Evolutionary conservation across 2,797 vertebrate genomes (phyloP).

Genomic region (Hypotaenidia okinawae): DNA sequence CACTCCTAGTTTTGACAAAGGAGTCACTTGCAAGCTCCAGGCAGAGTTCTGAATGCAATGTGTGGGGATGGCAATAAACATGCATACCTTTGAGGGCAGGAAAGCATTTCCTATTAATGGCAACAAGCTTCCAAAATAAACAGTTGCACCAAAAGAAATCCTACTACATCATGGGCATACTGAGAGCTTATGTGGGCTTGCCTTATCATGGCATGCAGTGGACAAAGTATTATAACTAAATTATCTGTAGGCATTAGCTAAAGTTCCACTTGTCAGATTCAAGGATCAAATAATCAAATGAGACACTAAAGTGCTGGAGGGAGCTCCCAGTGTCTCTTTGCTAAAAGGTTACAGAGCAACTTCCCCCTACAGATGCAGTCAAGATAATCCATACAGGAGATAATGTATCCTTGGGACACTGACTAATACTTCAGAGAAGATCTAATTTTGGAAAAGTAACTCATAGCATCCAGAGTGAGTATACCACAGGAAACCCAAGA

Average conservation of each 20-base stretch:
- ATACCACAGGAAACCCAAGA: not conserved
- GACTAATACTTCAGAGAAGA: not conserved
- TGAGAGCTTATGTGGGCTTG: not conserved
- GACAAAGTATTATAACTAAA: not conserved
- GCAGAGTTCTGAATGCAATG: not conserved
- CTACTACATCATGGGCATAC: not conserved
- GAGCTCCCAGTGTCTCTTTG: not conserved
- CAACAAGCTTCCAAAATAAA: not conserved
- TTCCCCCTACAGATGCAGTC: not conserved
- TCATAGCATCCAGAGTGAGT: not conserved
- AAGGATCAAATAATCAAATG: not conserved
- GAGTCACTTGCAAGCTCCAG: not conserved
- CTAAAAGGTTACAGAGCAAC: not conserved
- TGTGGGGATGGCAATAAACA: not conserved
- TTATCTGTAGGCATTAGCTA: not conserved
- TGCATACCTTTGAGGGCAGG: not conserved
- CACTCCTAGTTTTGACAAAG: not conserved
- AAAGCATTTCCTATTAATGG: not conserved
- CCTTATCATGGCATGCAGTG: not conserved
- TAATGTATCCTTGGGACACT: accelerated
- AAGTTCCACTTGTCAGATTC: not conserved
- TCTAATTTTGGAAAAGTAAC: not conserved
- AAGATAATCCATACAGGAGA: not conserved
- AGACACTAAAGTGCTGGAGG: not conserved
- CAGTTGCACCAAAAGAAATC: not conserved